phyloP scores from a whole-genome alignment of 2,113 vertebrate species.

The Pluvialis apricaria region DNA sequence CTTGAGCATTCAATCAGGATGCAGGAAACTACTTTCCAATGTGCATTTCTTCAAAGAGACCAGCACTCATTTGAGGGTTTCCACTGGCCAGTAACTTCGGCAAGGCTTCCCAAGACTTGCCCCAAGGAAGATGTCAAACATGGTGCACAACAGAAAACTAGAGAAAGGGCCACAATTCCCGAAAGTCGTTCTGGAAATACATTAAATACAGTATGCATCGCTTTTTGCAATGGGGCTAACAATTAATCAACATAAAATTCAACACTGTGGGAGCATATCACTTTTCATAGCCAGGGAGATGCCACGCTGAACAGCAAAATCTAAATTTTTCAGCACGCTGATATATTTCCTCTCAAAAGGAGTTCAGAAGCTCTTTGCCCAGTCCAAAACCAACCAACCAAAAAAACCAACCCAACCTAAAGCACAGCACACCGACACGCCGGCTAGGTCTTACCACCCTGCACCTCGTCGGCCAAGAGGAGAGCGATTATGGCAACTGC shows the following conservation, averaged over 20 bases:
- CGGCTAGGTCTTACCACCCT: not conserved
- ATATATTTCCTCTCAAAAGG: not conserved
- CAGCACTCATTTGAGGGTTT: not conserved
- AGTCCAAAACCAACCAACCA: not conserved
- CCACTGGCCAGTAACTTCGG: not conserved
- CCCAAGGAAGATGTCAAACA: not conserved
- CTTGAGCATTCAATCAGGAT: not conserved
- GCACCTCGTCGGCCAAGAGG: not conserved
- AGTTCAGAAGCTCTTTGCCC: not conserved
- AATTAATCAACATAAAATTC: not conserved
- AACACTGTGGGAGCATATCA: not conserved
- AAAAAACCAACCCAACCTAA: not conserved
- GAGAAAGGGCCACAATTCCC: not conserved
- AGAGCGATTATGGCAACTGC: fast-evolving
- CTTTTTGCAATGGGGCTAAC: not conserved
- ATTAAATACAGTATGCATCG: not conserved
- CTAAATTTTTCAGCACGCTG: not conserved
- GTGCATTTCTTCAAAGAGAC: not conserved
- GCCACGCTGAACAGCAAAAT: not conserved
- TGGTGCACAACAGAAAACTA: not conserved
- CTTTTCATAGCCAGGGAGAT: not conserved
- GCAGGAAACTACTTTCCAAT: not conserved
- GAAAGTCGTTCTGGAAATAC: not conserved
- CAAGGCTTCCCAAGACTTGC: not conserved
- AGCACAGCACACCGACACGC: fast-evolving